A percentile compares a stretch with the other conserved stretches of the same genome.
These are phyloP conservation scores for Arctocebus calabarensis DNA, from an alignment of 2,797 vertebrate species.

Conservation along the genomic window DNA sequence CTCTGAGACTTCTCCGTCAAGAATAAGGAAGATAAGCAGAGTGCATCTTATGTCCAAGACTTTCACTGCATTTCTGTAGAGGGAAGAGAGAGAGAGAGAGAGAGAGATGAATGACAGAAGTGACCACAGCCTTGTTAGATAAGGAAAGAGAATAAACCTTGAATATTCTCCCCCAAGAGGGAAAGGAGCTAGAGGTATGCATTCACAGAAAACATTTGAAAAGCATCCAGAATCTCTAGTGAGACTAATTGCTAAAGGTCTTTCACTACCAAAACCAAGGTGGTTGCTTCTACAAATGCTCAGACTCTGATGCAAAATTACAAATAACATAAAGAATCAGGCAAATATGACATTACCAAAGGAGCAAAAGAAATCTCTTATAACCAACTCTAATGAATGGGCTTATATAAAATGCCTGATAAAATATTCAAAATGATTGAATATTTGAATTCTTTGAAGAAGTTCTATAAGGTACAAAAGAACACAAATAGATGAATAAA, in stretches of 20 bases:
- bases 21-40: background rate
- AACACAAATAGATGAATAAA: background rate
- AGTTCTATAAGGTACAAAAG: background rate
- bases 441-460: too few species aligned
- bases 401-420: background rate
- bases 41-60: background rate
- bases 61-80: background rate
- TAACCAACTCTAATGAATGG: background rate
- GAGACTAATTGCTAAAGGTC: background rate
- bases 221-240: background rate
- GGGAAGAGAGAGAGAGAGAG: fast-evolving
- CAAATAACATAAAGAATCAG: background rate
- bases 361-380: background rate
- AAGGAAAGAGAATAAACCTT: background rate
- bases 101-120: background rate
- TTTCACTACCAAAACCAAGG: background rate
- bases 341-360: background rate
- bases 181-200: background rate
- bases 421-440: background rate
- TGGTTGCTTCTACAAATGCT: background rate
- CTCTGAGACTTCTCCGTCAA: background rate
- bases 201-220: background rate
- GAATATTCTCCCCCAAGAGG: background rate
- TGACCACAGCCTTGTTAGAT: background rate
- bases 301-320: background rate